Base-by-base conservation (phyloP, 2,113 vertebrate genomes). In the Hiodon alosoides region DNA sequence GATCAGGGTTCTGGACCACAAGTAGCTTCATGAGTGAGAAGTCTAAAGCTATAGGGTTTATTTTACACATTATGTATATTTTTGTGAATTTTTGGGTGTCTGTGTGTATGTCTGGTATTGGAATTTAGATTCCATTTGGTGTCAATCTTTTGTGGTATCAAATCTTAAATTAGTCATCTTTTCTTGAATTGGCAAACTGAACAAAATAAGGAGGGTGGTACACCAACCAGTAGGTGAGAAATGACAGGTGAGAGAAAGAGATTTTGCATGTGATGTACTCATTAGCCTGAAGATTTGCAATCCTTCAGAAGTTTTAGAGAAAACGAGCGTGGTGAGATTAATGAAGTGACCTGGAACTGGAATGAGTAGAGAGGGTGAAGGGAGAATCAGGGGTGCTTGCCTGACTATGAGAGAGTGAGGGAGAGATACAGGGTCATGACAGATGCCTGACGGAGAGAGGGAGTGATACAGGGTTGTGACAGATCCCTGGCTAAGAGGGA, bases 111-210 rank as follows among this genome's bases (percentile, higher is more conserved):
- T n/a, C 58, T 48, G 51, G 52, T 17, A 13, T 55, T 65, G 76
- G 73, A 78, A 70, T 80, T 68, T 11, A 57, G 0, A 31, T 62
- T 72, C 55, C 82, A 83, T 85, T 82, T 84, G 80, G 80, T 74
- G 73, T 77, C 72, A 76, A 74, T 82, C 73, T 79, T 83, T 77
- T 81, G 69, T 80, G 72, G 46, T 84, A 72, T 85, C 79, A 14
- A 8, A 74, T 79, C 72, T 61, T 55, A 84, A 82, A 82, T 81
- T 67, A 11, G 48, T 74, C 64, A 57, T 31, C 31, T 31, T 31
- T 31, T 31, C 31, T 31, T 31, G 31, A 31, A 31, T 31, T 31
- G 31, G 31, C 31, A 31, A 31, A 31, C 4, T 50, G 48, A 31
- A 52, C 46, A 53, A 75, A 48, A n/a, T 54, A 76, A 60, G 57